Percentiles rank a stretch among this genome's conserved stretches.
Conservation (phyloP, 2,797 vertebrate genomes). For the Sorex maritimensis region DNA sequence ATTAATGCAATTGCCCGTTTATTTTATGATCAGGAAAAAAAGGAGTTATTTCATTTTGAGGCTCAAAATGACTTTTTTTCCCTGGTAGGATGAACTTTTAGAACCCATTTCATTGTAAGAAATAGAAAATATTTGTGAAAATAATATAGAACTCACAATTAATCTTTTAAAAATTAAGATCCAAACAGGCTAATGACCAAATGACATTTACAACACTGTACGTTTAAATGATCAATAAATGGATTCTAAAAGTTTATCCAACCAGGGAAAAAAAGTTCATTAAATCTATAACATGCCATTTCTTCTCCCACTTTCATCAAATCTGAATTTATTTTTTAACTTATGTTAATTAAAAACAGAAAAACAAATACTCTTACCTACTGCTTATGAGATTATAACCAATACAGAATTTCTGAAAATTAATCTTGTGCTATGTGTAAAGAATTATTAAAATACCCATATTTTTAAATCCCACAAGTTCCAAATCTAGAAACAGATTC, state of each 20-base stretch:
- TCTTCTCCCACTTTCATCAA: background rate
- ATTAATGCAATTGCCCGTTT: background rate
- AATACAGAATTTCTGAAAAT: slow-evolving; percentile 45
- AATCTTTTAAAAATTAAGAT: background rate
- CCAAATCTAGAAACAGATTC: slow-evolving; percentile 24
- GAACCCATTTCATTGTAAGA: background rate
- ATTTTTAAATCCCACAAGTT: background rate
- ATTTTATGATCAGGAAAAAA: background rate
- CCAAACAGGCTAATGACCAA: slow-evolving; percentile 8
- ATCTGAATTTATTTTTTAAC: slow-evolving; percentile 9
- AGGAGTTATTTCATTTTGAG: background rate
- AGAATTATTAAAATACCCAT: slow-evolving; percentile 22
- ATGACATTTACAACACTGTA: slow-evolving; percentile 35
- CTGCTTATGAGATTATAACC: background rate
- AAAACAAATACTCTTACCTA: background rate
- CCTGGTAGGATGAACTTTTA: no score
- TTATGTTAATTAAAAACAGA: slow-evolving; percentile 25
- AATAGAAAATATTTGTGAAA: background rate
- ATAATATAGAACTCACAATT: slow-evolving; percentile 34
- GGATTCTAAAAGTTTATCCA: slow-evolving; percentile 1
- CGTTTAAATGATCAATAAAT: slow-evolving; percentile 1
- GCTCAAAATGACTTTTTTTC: background rate
- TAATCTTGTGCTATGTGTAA: slow-evolving; percentile 24
- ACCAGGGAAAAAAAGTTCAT: slow-evolving; percentile 2
- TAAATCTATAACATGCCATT: slow-evolving; percentile 28